Evolutionary conservation across 1,140 invertebrate genomes (phyloP), one percentile per base, ranked within the genome.

Genomic region (Lasaia peninsularis): DNA sequence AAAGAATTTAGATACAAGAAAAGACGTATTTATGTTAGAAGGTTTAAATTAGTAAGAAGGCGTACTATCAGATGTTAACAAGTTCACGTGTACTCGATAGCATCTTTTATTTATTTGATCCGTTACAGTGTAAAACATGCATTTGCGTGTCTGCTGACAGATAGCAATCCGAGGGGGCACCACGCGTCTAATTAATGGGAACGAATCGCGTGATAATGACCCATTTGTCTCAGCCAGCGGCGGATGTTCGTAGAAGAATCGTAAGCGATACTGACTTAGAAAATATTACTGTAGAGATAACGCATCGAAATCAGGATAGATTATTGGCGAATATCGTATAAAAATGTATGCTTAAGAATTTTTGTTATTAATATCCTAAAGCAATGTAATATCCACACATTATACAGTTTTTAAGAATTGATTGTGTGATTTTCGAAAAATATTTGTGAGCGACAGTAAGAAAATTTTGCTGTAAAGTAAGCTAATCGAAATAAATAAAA

Each of bases 231-330:
- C 64, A 53, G 59, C 60, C 53, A 56, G 51, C 56, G 76, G 77
- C 79, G 78, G 79, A 85, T 79, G 78, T 67, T 60, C 75, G 73
- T 73, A 74, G 76, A 80, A 80, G 78, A 80, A 76, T 79, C 74
- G 78, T 78, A 76, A 78, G 75, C 78, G 76, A 79, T 82, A 80
- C 74, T 76, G 74, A 80, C 79, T 73, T 74, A 72, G 73, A 75
- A 73, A 78, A 78, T 68, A n/a, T 52, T 28, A 31, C 10, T 33
- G 7, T 34, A 34, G 32, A 34, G 33, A 7, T 18, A 54, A 12
- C 35, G 12, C 34, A n/a, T 51, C 24, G 16, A 21, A 48, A 35
- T 44, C n/a, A n/a, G n/a, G n/a, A n/a, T n/a, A n/a, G n/a, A n/a
- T n/a, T n/a, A n/a, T n/a, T n/a, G n/a, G n/a, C n/a, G n/a, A n/a